A percentile compares a stretch with the other conserved stretches of the same genome.
phyloP scores from a whole-genome alignment of 2,113 vertebrate species.

The Corythoichthys haematopterus region DNA sequence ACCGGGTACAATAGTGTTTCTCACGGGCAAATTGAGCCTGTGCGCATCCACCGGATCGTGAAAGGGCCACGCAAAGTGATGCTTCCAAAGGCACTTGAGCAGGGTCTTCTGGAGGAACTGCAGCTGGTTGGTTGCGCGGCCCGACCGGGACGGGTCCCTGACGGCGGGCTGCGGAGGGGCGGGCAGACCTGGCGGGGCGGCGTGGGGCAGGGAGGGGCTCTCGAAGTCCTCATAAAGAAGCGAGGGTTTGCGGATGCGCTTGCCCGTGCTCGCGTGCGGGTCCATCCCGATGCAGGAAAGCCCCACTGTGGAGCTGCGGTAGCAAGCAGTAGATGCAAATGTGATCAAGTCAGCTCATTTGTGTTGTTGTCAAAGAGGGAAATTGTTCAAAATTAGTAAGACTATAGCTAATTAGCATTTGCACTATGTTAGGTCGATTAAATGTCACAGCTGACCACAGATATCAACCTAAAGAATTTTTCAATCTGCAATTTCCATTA shows the following conservation, averaged over 20 bases:
- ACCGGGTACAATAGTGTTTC: conserved; percentile 7
- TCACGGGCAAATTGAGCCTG: conserved; percentile 77
- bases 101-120: conserved; percentile 89
- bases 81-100: conserved; percentile 87
- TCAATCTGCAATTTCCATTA: too few species aligned
- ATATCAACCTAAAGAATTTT: too few species aligned
- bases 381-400: too few species aligned
- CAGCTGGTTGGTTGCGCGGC: conserved; percentile 86
- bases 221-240: conserved; percentile 90
- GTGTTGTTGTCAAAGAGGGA: too few species aligned
- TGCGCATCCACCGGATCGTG: conserved; percentile 86
- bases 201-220: conserved; percentile 78
- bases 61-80: conserved; percentile 94
- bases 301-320: conserved; percentile 59
- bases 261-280: conserved; percentile 69
- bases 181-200: conserved; percentile 58
- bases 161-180: conserved; percentile 69
- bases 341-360: neutral
- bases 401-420: too few species aligned
- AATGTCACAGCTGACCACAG: too few species aligned
- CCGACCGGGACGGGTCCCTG: conserved; percentile 78
- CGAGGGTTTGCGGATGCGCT: conserved; percentile 90
- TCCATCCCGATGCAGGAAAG: conserved; percentile 62
- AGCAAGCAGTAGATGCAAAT: neutral
- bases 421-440: too few species aligned